phyloP scores from a whole-genome alignment of 2,888 invertebrate species.

The Macrophya alboannulata region DNA sequence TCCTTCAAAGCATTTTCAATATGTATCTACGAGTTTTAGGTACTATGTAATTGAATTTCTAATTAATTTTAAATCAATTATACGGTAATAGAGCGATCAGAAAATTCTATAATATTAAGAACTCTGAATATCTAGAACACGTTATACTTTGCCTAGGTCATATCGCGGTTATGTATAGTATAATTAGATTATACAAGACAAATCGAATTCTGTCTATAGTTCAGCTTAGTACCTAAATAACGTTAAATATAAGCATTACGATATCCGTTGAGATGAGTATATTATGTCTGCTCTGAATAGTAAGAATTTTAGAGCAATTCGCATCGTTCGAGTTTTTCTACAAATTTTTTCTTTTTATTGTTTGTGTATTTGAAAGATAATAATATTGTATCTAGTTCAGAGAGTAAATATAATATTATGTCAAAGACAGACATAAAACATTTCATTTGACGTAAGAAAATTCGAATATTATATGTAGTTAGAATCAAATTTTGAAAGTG shows the following conservation, averaged over 20 bases:
- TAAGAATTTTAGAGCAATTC: background rate
- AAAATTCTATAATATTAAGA: background rate
- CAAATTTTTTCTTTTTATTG: background rate
- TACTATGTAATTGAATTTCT: background rate
- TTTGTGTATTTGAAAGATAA: background rate
- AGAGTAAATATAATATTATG: background rate
- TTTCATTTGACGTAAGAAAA: background rate
- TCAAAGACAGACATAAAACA: background rate
- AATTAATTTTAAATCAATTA: background rate
- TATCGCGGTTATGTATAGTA: background rate
- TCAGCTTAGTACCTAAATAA: background rate
- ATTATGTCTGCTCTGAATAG: background rate
- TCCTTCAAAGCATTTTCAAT: constrained; percentile 32
- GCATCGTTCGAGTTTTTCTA: background rate
- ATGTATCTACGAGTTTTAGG: constrained; percentile 13
- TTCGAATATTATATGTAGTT: background rate
- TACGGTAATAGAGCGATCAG: background rate
- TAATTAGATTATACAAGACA: background rate
- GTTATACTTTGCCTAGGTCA: constrained; percentile 15
- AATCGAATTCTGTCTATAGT: background rate
- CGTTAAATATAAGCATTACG: constrained; percentile 1
- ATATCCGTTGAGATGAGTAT: background rate
- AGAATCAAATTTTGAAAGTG: constrained; percentile 26
- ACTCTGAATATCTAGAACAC: background rate
- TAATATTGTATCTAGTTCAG: background rate